Evolutionary conservation across 2,797 vertebrate genomes (phyloP).

Genomic region (Amniataba percoides): DNA sequence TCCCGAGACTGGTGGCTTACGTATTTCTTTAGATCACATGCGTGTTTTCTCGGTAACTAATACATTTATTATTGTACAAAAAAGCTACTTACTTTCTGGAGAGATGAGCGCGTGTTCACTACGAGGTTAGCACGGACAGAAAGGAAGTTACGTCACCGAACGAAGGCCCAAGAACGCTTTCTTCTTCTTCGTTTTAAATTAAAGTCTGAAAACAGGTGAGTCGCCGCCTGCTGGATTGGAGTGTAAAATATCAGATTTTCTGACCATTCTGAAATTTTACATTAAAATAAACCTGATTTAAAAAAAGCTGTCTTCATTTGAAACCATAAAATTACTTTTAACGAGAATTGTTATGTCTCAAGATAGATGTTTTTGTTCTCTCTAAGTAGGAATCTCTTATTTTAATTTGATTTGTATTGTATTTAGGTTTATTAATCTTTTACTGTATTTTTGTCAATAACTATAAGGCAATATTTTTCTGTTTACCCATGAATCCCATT

Average conservation of each 20-base stretch:
- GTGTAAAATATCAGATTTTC: neutral
- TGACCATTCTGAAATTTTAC: neutral
- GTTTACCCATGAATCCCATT: too few species aligned
- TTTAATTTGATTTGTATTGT: neutral
- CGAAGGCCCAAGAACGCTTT: slow-evolving; percentile 38
- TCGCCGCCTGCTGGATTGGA: slow-evolving; percentile 40
- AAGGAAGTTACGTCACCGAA: slow-evolving; percentile 73
- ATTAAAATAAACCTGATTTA: neutral
- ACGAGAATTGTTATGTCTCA: neutral
- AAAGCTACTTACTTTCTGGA: slow-evolving; percentile 78
- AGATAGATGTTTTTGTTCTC: neutral
- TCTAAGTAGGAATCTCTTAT: neutral
- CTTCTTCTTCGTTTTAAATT: slow-evolving; percentile 62
- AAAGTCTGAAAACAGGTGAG: neutral
- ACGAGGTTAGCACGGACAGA: slow-evolving; percentile 68
- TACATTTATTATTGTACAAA: neutral
- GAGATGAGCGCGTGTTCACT: slow-evolving; percentile 76
- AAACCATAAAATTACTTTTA: neutral
- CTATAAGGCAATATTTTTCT: neutral
- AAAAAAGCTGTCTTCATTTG: neutral
- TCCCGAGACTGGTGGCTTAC: rapidly evolving
- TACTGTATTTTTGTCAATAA: neutral
- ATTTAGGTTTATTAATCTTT: neutral
- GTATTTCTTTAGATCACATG: rapidly evolving
- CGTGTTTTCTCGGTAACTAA: rapidly evolving